Evolutionary conservation across 2,113 vertebrate genomes (phyloP).

Genomic region (Centropus unirufus): DNA sequence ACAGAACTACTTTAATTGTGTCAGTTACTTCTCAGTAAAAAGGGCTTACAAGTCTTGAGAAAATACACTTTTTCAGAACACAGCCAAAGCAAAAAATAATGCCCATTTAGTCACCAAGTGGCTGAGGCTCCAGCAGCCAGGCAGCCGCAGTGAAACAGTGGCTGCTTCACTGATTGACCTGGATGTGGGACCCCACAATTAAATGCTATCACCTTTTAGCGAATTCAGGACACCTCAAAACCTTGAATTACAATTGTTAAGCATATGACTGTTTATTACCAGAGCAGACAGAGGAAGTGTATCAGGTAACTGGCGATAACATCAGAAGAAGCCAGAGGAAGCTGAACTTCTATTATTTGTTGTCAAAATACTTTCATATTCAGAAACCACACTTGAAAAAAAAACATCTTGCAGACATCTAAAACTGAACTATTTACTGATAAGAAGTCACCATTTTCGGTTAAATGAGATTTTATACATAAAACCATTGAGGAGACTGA

Average conservation of each 20-base stretch:
- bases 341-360: neutral
- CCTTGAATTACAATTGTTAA: neutral
- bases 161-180: neutral
- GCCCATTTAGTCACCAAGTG: neutral
- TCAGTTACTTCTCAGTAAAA: neutral
- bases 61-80: neutral
- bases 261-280: neutral
- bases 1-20: neutral
- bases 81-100: neutral
- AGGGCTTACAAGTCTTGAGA: neutral
- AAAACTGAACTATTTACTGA: neutral
- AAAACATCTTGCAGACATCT: neutral
- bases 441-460: neutral
- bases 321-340: neutral
- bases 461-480: neutral
- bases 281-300: neutral
- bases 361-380: slow-evolving; percentile 7
- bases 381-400: neutral
- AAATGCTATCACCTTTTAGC: neutral
- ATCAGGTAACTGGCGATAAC: neutral
- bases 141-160: neutral
- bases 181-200: neutral
- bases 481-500: neutral
- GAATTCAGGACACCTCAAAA: neutral
- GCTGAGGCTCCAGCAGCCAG: neutral